Evolutionary conservation across 2,888 invertebrate genomes (phyloP).

Genomic region (Hylaea fasciaria): DNA sequence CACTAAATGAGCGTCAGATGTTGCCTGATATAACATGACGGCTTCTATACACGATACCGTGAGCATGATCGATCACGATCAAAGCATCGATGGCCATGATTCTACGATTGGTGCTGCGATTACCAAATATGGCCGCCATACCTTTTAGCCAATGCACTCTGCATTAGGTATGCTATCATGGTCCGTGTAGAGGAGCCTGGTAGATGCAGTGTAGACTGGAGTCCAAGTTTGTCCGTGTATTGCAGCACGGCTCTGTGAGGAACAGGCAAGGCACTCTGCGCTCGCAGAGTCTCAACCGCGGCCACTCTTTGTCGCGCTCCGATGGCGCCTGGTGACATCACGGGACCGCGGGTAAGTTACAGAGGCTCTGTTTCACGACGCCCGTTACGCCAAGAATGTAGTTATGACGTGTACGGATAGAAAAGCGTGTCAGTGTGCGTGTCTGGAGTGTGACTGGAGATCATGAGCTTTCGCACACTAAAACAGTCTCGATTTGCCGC

Average conservation of each 20-base stretch:
- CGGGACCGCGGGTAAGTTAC: constrained; percentile 87
- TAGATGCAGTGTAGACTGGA: background rate
- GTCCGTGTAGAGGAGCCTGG: background rate
- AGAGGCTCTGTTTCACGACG: background rate
- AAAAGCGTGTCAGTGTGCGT: no score
- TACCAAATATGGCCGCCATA: background rate
- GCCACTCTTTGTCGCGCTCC: constrained; percentile 88
- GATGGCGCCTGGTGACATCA: constrained; percentile 93
- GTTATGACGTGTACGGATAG: no score
- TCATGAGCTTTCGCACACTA: no score
- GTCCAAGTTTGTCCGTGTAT: constrained; percentile 47
- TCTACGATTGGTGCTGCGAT: background rate
- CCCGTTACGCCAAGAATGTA: no score
- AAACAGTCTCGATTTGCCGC: no score
- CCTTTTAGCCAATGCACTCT: background rate
- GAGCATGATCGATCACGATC: no score
- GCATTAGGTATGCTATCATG: background rate
- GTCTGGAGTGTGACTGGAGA: no score
- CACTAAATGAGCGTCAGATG: no score
- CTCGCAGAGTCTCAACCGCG: constrained; percentile 91
- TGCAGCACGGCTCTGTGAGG: constrained; percentile 87
- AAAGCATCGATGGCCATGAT: no score
- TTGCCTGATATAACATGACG: no score
- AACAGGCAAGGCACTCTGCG: constrained; percentile 87
- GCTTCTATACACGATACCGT: no score